Evolutionary conservation across 2,888 invertebrate genomes (phyloP), one percentile per base, ranked within the genome.

Genomic region (Mythimna pallens): DNA sequence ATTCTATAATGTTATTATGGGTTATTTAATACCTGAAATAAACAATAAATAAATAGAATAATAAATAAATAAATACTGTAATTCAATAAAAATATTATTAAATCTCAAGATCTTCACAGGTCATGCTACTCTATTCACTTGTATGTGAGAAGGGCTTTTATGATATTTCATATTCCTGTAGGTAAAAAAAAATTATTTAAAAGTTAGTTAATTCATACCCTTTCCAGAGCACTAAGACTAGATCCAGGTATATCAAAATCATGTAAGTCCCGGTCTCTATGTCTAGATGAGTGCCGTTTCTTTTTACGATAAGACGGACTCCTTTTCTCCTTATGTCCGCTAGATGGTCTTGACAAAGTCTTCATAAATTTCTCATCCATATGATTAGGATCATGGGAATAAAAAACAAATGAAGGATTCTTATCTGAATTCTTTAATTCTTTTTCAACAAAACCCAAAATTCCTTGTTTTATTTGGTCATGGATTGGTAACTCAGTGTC

Each of bases 401-500:
- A 96, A 78, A 96, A 96, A 0, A 96, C 95, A 85, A 96, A 94
- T 1, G 96, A 94, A 0, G 96, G 94, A 85, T 93, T 95, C 80
- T 96, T 95, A 67, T 96, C 96, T 0, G 96, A 92, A 78, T 96
- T 96, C 75, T 96, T 96, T 43, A 96, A 93, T 91, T 96, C 96
- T 78, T 96, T 94, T 82, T 96, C 96, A 30, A 96, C 96, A 87
- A 96, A 96, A 10, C 96, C 96, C 76, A 96, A 83, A 58, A 96
- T 96, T 65, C 95, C 96, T 90, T 95, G 95, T 85, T 96, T 96
- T 65, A 96, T 94, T 89, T 96, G 96, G 72, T 96, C 96, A 82
- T 97, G 97, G 55, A 97, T 97, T 62, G 97, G 97, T 36, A 96
- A 87, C 85, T 97, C 97, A 1, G 95, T 94, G 80, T 97, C 97